Evolutionary conservation across 1,140 invertebrate species (phyloP).

Genomic region (Drosophila tristis): DNA sequence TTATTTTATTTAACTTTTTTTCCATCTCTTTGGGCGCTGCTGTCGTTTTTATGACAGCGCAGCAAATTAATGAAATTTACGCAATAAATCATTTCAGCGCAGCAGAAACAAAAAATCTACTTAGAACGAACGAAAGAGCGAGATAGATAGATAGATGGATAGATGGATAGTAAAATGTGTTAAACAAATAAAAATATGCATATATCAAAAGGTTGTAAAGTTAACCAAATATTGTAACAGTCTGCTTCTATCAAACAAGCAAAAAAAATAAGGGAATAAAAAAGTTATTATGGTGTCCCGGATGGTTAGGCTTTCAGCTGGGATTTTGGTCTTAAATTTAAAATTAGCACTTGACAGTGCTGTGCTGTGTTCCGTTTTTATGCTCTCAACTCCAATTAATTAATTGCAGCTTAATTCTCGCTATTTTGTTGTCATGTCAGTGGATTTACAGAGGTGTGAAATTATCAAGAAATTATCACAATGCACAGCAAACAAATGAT

Average conservation of each 20-base stretch:
- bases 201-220: slow-evolving; percentile 26
- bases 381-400: too few relatives aligned
- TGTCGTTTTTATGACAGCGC: slow-evolving; percentile 74
- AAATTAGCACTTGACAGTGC: too few relatives aligned
- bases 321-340: too few relatives aligned
- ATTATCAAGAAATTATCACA: too few relatives aligned
- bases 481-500: too few relatives aligned
- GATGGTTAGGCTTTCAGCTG: background rate
- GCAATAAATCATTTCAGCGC: slow-evolving; percentile 71
- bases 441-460: too few relatives aligned
- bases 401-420: too few relatives aligned
- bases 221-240: slow-evolving; percentile 33
- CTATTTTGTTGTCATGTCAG: too few relatives aligned
- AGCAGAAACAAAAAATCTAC: slow-evolving; percentile 17
- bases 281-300: too few relatives aligned
- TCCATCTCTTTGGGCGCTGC: slow-evolving; percentile 30
- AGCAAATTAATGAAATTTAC: slow-evolving; percentile 77
- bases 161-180: slow-evolving; percentile 42
- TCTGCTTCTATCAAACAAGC: background rate
- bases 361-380: too few relatives aligned
- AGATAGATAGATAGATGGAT: background rate
- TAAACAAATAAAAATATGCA: slow-evolving; percentile 39
- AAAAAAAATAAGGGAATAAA: slow-evolving; percentile 4
- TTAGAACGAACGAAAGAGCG: slow-evolving; percentile 8
- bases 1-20: slow-evolving; percentile 61